These are phyloP conservation scores for human DNA, from an alignment of 2,113 vertebrate genomes.

Conservation along the genomic window DNA sequence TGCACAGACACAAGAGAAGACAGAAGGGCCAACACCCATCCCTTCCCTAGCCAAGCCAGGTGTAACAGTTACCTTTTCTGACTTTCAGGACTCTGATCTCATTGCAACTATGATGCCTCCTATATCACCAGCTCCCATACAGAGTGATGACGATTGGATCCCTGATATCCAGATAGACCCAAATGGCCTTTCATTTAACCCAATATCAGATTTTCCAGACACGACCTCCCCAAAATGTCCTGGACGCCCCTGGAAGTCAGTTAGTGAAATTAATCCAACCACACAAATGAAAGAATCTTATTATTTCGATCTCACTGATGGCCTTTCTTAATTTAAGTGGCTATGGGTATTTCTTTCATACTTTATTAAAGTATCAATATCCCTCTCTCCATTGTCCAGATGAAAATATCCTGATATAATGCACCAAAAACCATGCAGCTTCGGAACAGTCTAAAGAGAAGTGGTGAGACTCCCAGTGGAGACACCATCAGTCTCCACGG, in stretches of 20 bases:
- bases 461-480: background rate
- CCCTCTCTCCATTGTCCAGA: background rate
- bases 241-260: constrained; percentile 90
- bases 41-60: background rate
- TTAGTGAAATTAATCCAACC: background rate
- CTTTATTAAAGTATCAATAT: background rate
- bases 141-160: constrained; percentile 48
- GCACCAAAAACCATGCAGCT: background rate
- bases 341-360: background rate
- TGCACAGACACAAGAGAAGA: constrained; percentile 28
- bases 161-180: constrained; percentile 49
- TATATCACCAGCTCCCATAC: background rate
- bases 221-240: constrained; percentile 86
- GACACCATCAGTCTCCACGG: background rate
- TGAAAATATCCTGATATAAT: background rate
- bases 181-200: constrained; percentile 66
- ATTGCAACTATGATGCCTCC: background rate
- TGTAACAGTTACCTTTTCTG: background rate
- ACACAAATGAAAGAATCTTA: background rate
- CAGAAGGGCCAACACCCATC: background rate
- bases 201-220: constrained; percentile 73
- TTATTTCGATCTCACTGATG: constrained; percentile 74
- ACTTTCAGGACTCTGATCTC: constrained; percentile 63
- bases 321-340: constrained; percentile 60
- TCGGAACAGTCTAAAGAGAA: constrained; percentile 49